Evolutionary conservation across 2,797 vertebrate genomes (phyloP), one percentile per base, ranked within the genome.

Genomic region (Crenuchus spilurus): DNA sequence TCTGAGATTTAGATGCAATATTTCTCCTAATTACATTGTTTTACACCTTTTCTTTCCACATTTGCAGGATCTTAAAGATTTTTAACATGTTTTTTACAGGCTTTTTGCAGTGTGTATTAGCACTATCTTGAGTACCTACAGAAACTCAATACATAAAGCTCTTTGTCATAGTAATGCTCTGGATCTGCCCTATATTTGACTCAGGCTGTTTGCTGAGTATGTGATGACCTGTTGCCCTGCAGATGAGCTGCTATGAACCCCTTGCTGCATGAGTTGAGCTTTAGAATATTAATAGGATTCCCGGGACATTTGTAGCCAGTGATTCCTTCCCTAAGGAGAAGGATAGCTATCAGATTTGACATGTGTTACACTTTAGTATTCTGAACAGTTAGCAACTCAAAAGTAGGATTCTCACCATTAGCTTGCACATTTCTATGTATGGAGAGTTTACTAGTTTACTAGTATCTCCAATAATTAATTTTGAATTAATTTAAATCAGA

Each of bases 231-330:
- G 71, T 37, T 72, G 57, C 62, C 49, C 24, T 57, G 24, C 51
- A 55, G 69, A 75, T 81, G 64, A 74, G 65, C 46, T 63, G 33
- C 77, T 74, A 74, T 71, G 72, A 46, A 71, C 54, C 73, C 67
- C 61, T 58, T 44, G n/a, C 35, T 72, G 26, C 64, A 22, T 64
- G 67, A 46, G 41, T 26, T 26, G 28, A 51, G 44, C 42, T 22
- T 62, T 54, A 10, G 68, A 72, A 70, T 78, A 65, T 70, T 62
- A 65, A 77, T 72, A 13, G 42, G 13, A 24, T 54, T 62, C 35
- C 72, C n/a, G 7, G 39, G 41, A 31, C 41, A 33, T 63, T 44
- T 39, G 49, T 78, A 41, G 51, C 41, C 33, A 20, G 16, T 11
- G 20, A 13, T 1, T 24, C 22, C 57, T 42, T 46, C 14, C 48